Percentiles rank a stretch among this genome's conserved stretches.
Evolutionary conservation across 2,888 invertebrate genomes (phyloP).

Genomic region (Anthophora plumipes): DNA sequence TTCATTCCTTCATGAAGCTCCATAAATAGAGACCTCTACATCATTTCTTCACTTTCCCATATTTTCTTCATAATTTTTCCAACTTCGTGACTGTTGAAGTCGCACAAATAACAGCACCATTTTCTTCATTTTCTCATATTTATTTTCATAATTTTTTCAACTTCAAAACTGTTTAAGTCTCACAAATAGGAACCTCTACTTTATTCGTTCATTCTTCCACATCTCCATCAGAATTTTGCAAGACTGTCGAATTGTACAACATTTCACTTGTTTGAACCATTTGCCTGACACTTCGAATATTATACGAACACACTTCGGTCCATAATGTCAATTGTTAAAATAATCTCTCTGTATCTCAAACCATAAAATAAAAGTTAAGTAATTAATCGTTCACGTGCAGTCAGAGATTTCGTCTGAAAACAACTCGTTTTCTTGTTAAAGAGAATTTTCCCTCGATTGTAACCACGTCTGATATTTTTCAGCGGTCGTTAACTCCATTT

Average conservation of each 20-base stretch:
- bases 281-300: not conserved
- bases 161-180: too few relatives aligned
- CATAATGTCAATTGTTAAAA: too few relatives aligned
- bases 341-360: not conserved
- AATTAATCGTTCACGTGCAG: slow-evolving; percentile 14
- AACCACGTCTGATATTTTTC: slow-evolving; percentile 39
- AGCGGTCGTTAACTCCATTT: slow-evolving; percentile 65
- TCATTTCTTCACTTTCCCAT: too few relatives aligned
- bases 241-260: not conserved
- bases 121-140: too few relatives aligned
- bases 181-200: too few relatives aligned
- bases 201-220: too few relatives aligned
- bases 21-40: too few relatives aligned
- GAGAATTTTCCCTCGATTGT: slow-evolving; percentile 11
- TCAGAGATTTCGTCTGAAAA: not conserved
- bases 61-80: too few relatives aligned
- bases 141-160: too few relatives aligned
- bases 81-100: too few relatives aligned
- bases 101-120: too few relatives aligned
- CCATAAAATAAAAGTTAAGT: not conserved
- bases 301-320: not conserved
- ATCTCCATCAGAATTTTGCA: not conserved
- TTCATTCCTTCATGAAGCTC: too few relatives aligned
- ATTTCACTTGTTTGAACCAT: not conserved
- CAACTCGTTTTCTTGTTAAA: slow-evolving; percentile 16